Evolutionary conservation across 1,140 invertebrate species (phyloP), one percentile per base, ranked within the genome.

Genomic region (Orchestia grillus): DNA sequence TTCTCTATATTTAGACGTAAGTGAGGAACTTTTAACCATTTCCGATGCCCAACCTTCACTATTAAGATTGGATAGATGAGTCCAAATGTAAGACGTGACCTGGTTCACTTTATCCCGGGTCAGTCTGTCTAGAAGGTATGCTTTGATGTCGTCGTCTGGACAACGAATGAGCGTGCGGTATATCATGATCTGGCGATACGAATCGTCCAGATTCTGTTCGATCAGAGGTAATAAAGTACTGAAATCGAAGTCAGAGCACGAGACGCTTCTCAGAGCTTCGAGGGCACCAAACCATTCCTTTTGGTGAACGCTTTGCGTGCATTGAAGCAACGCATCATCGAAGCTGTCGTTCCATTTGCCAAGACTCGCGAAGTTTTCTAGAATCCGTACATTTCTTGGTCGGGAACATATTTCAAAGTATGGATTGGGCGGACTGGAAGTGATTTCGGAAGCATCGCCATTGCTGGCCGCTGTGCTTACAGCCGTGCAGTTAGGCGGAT

Each of bases 81-180:
- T 94, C 92, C 92, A 94, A 40, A 94, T 94, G 44, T 94, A 94
- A 40, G 92, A 94, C 40, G 92, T 94, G 19, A 94, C 92, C n/a
- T 94, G 92, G 36, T 94, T 36, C 3, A 94, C 92, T 44, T 94
- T 44, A 40, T 47, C 92, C 36, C 40, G 36, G 0, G 44, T 47
- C 43, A 94, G 92, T 40, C 44, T 44, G 6, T 94, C 36, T 45
- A 47, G 40, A 94, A 94, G 4, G 92, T 45, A 94, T 4, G 92
- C 4, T 44, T 94, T 94, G 92, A 94, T 16, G 0, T 94, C 92
- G 15, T 45, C 92, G 44, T 40, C 47, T 16, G 92, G 92, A 45
- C 92, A 94, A 28, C 92, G 92, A 45, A 94, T 44, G 6, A 94
- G 92, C 8, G 92, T 94, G 92, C 92, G 92, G 36, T 94, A 94